Percentiles rank a stretch among this genome's conserved stretches.
phyloP scores from a whole-genome alignment of 2,113 vertebrate genomes.

The Barnardius zonarius region DNA sequence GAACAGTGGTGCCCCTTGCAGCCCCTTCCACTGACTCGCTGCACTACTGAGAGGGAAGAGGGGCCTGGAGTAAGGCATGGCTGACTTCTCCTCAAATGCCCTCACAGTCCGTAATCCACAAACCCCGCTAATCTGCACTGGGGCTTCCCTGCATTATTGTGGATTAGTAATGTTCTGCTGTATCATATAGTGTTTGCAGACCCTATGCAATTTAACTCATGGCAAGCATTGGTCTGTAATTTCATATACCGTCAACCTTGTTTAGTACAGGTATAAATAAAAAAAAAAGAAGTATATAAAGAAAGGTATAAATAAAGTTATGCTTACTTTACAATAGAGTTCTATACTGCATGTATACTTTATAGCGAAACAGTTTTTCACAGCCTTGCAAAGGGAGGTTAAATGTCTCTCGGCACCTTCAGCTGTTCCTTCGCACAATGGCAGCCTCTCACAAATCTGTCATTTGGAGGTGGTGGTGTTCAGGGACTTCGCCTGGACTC shows the following conservation, averaged over 20 bases:
- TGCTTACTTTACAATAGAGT: background rate
- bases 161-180: slow-evolving; percentile 48
- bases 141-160: slow-evolving; percentile 53
- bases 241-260: background rate
- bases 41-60: rapidly evolving
- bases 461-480: background rate
- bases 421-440: background rate
- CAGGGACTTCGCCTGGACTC: background rate
- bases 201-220: background rate
- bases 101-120: slow-evolving; percentile 36
- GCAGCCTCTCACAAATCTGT: background rate
- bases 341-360: background rate
- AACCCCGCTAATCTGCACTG: slow-evolving; percentile 43
- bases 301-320: background rate
- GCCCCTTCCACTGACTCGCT: background rate
- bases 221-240: background rate
- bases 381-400: background rate
- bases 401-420: background rate
- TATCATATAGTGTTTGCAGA: slow-evolving; percentile 11
- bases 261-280: background rate
- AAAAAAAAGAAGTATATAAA: background rate
- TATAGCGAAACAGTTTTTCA: background rate
- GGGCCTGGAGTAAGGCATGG: background rate
- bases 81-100: slow-evolving; percentile 43
- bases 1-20: background rate